Conservation (phyloP, 92 coral and sea anemone genomes). For the Ricordea florida region DNA sequence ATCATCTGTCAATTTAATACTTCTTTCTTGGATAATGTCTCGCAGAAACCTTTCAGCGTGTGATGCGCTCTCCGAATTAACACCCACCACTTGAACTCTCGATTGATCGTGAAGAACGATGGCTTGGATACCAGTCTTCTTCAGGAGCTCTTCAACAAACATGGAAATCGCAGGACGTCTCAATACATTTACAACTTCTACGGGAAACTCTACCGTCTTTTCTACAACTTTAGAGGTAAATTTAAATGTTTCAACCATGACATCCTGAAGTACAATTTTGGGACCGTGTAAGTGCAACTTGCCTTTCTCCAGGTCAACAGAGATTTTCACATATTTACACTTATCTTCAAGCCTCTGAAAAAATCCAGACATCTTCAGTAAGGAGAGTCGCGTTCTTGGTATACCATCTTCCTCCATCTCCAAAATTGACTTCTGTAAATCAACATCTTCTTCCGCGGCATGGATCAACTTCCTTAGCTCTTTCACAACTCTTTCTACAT, state of each 20-base stretch:
- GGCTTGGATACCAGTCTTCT: conserved; percentile 8
- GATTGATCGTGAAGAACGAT: conserved; percentile 21
- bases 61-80: conserved; percentile 26
- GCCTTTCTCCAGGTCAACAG: background rate
- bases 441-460: background rate
- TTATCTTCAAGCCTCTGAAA: background rate
- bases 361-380: background rate
- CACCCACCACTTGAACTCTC: conserved; percentile 46
- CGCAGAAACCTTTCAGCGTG: conserved; percentile 35
- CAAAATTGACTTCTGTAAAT: conserved; percentile 13
- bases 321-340: conserved; percentile 5
- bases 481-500: background rate
- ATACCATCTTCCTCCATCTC: background rate
- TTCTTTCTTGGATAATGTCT: conserved; percentile 28
- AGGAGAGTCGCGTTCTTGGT: background rate
- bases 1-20: conserved; percentile 40
- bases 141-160: background rate
- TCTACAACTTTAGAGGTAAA: conserved; percentile 8
- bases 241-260: background rate
- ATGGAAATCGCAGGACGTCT: background rate
- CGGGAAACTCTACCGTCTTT: background rate
- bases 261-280: background rate
- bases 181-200: conserved; percentile 15
- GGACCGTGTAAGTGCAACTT: conserved; percentile 24
- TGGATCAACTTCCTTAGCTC: background rate